A percentile compares a stretch with the other conserved stretches of the same genome.
Conservation (phyloP, 2,888 invertebrate species). For the Sinhomidia bicolor region DNA sequence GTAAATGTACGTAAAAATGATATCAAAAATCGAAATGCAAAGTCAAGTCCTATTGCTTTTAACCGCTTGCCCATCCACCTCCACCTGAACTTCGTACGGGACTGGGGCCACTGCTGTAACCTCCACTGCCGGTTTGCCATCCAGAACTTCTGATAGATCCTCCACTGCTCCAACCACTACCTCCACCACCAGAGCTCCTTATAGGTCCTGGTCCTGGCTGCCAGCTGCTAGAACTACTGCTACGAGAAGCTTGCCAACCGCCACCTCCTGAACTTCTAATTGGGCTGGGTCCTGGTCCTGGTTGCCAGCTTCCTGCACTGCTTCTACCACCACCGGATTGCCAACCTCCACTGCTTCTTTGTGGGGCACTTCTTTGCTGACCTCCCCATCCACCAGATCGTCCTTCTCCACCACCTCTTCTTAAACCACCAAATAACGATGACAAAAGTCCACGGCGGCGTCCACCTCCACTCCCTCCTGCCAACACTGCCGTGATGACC, state of each 20-base stretch:
- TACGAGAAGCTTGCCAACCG: slow-evolving; percentile 6
- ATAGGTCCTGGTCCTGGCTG: slow-evolving; percentile 41
- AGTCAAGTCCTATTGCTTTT: background rate
- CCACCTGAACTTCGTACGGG: slow-evolving; percentile 2
- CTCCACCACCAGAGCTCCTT: slow-evolving; percentile 17
- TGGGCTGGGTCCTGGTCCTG: slow-evolving; percentile 7
- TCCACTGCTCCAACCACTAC: slow-evolving; percentile 23
- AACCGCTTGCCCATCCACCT: slow-evolving; percentile 50
- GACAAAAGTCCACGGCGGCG: slow-evolving; percentile 41
- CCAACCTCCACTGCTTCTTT: slow-evolving; percentile 46
- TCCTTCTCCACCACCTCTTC: slow-evolving; percentile 28
- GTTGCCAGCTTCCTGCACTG: slow-evolving; percentile 22
- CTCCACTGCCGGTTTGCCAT: slow-evolving; percentile 57
- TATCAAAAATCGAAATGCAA: background rate
- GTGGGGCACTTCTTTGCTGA: slow-evolving; percentile 12
- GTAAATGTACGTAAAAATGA: background rate
- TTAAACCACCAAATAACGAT: slow-evolving; percentile 40
- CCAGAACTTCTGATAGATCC: slow-evolving; percentile 22
- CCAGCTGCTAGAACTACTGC: slow-evolving; percentile 50
- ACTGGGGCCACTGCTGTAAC: slow-evolving; percentile 44
- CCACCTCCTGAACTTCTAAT: slow-evolving; percentile 36
- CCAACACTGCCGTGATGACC: slow-evolving; percentile 53
- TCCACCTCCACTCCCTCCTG: slow-evolving; percentile 55
- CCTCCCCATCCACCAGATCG: slow-evolving; percentile 38
- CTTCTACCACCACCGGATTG: slow-evolving; percentile 21